These are phyloP conservation scores for Parasteatoda tepidariorum DNA, from an alignment of 1,140 invertebrate species.

Conservation along the genomic window DNA sequence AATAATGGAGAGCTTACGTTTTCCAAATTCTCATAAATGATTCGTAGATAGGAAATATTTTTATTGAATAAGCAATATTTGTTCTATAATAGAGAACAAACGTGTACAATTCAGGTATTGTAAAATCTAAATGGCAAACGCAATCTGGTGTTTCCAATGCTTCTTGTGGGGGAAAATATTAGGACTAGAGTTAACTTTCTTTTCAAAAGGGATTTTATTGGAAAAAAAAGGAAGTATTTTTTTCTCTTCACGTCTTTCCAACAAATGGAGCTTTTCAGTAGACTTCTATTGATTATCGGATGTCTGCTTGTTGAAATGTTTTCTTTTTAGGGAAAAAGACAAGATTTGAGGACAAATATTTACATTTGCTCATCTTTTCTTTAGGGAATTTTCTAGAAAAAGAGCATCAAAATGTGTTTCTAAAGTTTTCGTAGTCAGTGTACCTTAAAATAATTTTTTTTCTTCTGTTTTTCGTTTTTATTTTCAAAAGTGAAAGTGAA, in stretches of 20 bases:
- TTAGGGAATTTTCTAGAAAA: neutral
- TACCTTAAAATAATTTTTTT: neutral
- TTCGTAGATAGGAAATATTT: too few species aligned
- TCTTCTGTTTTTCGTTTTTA: neutral
- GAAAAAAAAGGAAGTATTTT: neutral
- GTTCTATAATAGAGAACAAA: neutral
- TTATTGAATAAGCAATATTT: neutral
- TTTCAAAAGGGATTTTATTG: neutral
- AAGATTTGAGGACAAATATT: constrained; percentile 24
- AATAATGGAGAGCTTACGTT: too few species aligned
- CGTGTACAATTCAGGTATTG: neutral
- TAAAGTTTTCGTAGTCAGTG: neutral
- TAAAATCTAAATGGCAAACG: neutral
- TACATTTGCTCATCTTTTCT: neutral
- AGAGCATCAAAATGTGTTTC: neutral
- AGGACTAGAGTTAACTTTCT: neutral
- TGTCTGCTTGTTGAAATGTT: constrained; percentile 1
- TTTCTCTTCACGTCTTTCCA: neutral
- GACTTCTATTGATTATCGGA: constrained; percentile 4
- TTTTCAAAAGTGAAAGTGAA: neutral
- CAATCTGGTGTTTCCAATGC: neutral
- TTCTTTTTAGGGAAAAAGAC: neutral
- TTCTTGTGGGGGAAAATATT: neutral
- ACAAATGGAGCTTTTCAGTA: constrained; percentile 4
- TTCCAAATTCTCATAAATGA: neutral